Evolutionary conservation across 2,888 invertebrate genomes (phyloP).

Genomic region (Andrena flavipes): DNA sequence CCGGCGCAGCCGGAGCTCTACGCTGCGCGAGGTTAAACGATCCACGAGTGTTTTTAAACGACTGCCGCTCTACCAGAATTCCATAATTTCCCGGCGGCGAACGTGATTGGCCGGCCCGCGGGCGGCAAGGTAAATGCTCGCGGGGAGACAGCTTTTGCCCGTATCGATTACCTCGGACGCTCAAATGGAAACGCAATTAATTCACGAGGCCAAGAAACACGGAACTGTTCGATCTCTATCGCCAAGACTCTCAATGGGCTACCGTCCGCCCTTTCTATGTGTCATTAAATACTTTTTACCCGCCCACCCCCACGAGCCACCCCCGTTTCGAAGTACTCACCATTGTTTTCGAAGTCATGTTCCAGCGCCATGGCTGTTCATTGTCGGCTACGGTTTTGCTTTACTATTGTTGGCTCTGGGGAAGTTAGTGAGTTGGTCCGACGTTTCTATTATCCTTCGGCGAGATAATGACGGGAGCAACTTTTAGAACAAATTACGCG

Average conservation of each 20-base stretch:
- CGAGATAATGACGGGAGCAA: too few relatives aligned
- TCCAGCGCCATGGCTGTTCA: neutral
- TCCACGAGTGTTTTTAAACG: neutral
- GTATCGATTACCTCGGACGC: slow-evolving; percentile 4
- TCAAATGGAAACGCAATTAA: slow-evolving; percentile 14
- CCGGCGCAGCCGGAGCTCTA: neutral
- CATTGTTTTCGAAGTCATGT: slow-evolving; percentile 13
- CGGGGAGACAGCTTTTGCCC: neutral
- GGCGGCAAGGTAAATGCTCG: neutral
- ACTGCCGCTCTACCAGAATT: neutral
- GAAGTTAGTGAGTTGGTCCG: neutral
- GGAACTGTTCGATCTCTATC: neutral
- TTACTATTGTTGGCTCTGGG: neutral
- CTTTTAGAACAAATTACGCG: too few relatives aligned
- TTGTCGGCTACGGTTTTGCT: neutral
- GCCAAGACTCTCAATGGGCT: neutral
- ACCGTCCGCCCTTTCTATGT: neutral
- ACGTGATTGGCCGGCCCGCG: neutral
- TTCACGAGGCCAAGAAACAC: slow-evolving; percentile 1
- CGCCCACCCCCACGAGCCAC: too few relatives aligned
- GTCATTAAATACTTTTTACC: slow-evolving; percentile 9
- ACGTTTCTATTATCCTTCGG: neutral
- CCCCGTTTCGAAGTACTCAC: neutral
- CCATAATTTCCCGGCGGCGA: neutral
- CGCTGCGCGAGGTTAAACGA: slow-evolving; percentile 4